These are phyloP conservation scores for Leucozona laternaria DNA, from an alignment of 2,888 invertebrate genomes.

Conservation along the genomic window DNA sequence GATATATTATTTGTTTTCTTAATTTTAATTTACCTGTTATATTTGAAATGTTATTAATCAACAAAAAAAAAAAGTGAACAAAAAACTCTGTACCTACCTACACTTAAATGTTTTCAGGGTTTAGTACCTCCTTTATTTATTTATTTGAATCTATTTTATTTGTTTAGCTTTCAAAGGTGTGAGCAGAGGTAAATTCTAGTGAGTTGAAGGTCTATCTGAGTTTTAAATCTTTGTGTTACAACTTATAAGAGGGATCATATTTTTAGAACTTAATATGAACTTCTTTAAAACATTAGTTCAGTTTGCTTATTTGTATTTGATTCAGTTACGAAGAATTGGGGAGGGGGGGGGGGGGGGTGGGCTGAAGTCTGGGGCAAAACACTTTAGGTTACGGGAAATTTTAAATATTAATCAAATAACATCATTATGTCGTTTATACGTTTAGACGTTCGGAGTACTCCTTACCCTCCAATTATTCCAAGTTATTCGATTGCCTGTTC, in stretches of 20 bases:
- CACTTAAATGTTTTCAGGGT: neutral
- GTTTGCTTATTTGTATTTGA: too few relatives aligned
- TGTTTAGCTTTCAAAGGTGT: neutral
- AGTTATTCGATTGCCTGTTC: too few relatives aligned
- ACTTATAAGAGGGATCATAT: neutral
- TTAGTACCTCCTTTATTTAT: neutral
- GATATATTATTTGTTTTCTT: constrained; percentile 23
- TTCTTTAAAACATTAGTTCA: neutral
- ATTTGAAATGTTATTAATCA: constrained; percentile 25
- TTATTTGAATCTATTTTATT: neutral
- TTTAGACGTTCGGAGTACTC: too few relatives aligned
- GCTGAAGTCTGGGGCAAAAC: too few relatives aligned
- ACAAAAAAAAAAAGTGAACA: neutral
- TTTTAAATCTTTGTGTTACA: neutral
- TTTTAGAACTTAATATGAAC: neutral
- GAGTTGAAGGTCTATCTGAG: neutral
- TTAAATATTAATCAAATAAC: too few relatives aligned
- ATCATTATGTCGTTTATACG: too few relatives aligned
- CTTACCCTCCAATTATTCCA: too few relatives aligned
- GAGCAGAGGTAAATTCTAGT: neutral
- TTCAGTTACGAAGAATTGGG: too few relatives aligned
- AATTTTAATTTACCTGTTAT: constrained; percentile 17
- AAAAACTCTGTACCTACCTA: neutral
- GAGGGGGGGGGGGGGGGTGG: too few relatives aligned
- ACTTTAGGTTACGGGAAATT: too few relatives aligned